Evolutionary conservation across 2,797 vertebrate genomes (phyloP).

Genomic region (Petrocephalus sullivani): DNA sequence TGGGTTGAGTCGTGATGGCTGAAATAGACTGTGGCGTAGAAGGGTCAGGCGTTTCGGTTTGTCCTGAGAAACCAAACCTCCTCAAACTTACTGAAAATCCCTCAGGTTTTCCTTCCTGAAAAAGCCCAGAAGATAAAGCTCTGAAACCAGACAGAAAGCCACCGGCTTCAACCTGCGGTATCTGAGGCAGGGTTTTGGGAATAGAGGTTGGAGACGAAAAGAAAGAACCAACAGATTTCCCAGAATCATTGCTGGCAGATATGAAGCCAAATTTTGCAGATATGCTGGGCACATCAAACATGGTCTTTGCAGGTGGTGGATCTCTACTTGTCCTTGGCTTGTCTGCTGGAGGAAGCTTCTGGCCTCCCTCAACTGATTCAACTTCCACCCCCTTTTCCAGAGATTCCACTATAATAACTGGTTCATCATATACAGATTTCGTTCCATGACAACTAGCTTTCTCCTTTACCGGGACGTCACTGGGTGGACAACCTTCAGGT

Average conservation of each 20-base stretch:
- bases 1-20: constrained; percentile 55
- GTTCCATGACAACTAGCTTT: constrained; percentile 24
- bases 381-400: constrained; percentile 41
- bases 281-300: constrained; percentile 64
- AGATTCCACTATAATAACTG: constrained; percentile 44
- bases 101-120: constrained; percentile 71
- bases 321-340: constrained; percentile 44
- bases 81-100: constrained; percentile 52
- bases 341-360: constrained; percentile 22
- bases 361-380: constrained; percentile 22
- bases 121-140: constrained; percentile 74
- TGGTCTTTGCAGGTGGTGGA: constrained; percentile 47
- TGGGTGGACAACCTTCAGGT: constrained; percentile 25
- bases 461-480: constrained; percentile 34
- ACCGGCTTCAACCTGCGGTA: constrained; percentile 52
- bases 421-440: constrained; percentile 46
- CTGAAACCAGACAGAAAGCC: constrained; percentile 77
- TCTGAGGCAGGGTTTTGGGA: constrained; percentile 49
- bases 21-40: constrained; percentile 47
- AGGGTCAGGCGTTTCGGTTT: constrained; percentile 54
- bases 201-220: constrained; percentile 68
- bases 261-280: constrained; percentile 65
- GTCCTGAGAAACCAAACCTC: constrained; percentile 75
- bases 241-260: constrained; percentile 58
- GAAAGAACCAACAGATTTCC: constrained; percentile 72